Evolutionary conservation across 1,140 invertebrate species (phyloP).

Genomic region (Aphaenogaster rudis): DNA sequence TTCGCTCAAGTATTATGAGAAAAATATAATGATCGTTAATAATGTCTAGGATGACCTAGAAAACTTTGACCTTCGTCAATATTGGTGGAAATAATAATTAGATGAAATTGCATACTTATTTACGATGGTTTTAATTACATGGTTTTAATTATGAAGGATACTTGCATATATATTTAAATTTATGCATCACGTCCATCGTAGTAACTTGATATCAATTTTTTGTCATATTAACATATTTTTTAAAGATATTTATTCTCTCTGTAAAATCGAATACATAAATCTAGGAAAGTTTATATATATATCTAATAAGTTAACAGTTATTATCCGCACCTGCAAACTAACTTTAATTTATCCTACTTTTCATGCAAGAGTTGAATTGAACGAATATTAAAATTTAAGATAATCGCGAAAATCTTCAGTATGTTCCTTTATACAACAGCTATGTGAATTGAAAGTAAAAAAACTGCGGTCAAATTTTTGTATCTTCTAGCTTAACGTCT

Average conservation of each 20-base stretch:
- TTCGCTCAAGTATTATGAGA: not conserved
- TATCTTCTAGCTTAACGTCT: not conserved
- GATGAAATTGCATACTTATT: conserved; percentile 6
- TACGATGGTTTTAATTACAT: not conserved
- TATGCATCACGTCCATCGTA: not conserved
- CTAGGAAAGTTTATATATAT: not conserved
- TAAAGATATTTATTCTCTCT: not conserved
- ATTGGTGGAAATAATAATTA: conserved; percentile 8
- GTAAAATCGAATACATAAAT: not conserved
- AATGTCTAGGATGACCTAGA: not conserved
- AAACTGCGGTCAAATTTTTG: not conserved
- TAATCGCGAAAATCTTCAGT: not conserved
- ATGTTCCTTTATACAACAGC: conserved; percentile 5
- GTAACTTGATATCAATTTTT: not conserved
- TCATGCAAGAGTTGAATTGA: not conserved
- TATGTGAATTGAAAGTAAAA: not conserved
- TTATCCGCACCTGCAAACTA: not conserved
- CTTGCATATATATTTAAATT: not conserved
- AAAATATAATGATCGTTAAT: conserved; percentile 18
- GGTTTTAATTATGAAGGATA: not conserved
- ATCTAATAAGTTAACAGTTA: not conserved
- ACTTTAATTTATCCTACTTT: not conserved
- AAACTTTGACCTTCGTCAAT: not conserved
- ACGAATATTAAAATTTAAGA: conserved; percentile 19
- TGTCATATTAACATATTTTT: not conserved